phyloP scores from a whole-genome alignment of 2,113 vertebrate species.

The Pionites leucogaster region DNA sequence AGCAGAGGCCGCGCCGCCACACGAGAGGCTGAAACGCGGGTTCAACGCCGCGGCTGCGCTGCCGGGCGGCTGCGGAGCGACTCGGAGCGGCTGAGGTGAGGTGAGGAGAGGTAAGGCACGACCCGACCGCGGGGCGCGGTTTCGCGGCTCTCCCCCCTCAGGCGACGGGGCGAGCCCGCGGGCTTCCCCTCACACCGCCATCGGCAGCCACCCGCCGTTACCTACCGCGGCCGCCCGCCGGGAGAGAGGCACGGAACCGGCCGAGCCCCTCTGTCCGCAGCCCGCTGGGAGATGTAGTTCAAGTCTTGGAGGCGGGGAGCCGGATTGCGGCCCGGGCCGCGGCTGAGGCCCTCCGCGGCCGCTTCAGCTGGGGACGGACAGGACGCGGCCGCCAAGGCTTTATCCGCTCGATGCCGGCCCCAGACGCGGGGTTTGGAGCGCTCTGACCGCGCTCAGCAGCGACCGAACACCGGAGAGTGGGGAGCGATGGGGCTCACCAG shows the following conservation, averaged over 20 bases:
- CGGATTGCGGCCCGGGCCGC: background rate
- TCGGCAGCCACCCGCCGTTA: background rate
- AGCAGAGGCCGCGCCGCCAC: no score
- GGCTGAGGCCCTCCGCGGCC: accelerated
- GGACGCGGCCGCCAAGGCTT: accelerated
- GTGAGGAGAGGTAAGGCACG: background rate
- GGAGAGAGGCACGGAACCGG: background rate
- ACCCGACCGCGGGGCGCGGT: background rate
- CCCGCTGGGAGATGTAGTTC: background rate
- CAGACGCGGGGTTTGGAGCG: background rate
- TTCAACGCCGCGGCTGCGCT: accelerated
- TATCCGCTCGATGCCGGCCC: background rate
- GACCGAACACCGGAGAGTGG: background rate
- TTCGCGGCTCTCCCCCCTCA: background rate
- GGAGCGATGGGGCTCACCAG: accelerated
- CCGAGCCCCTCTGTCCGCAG: background rate
- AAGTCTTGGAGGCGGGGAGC: background rate
- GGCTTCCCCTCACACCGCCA: no score
- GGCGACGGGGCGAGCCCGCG: no score
- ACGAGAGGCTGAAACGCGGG: background rate
- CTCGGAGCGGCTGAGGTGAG: background rate
- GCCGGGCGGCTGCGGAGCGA: background rate
- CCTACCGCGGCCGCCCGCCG: background rate
- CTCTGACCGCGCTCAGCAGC: background rate
- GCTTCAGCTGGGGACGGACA: accelerated